A percentile compares a stretch with the other conserved stretches of the same genome.
Conservation (phyloP, 2,113 vertebrate species). For the Lophius piscatorius region DNA sequence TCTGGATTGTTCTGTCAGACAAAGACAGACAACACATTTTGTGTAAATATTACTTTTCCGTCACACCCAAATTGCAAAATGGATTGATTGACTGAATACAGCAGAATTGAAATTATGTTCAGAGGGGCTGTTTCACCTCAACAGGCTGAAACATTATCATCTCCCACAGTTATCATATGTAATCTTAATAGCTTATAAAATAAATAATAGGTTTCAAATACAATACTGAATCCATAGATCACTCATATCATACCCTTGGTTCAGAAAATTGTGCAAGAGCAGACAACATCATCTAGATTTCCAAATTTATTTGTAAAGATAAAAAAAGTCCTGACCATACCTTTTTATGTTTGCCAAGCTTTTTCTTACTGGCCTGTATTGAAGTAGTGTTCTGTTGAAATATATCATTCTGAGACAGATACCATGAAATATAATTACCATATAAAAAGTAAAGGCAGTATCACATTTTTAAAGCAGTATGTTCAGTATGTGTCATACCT, state of each 20-base stretch:
- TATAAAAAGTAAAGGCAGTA: not conserved
- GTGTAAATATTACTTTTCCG: not conserved
- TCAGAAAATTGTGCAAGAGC: too few relatives aligned
- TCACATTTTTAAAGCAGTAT: not conserved
- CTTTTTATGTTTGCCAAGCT: slow-evolving; percentile 52
- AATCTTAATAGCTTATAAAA: too few relatives aligned
- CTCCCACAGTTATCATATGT: too few relatives aligned
- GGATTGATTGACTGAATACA: not conserved
- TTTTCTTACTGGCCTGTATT: slow-evolving; percentile 31
- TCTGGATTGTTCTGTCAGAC: slow-evolving; percentile 61
- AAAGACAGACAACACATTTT: slow-evolving; percentile 11
- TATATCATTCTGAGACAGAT: slow-evolving; percentile 2
- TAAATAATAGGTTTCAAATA: too few relatives aligned
- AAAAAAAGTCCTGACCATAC: slow-evolving; percentile 26
- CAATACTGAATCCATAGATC: too few relatives aligned
- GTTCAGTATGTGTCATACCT: slow-evolving; percentile 44
- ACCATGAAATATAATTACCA: not conserved
- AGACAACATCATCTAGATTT: too few relatives aligned
- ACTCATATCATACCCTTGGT: too few relatives aligned
- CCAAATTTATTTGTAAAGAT: too few relatives aligned
- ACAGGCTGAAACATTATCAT: too few relatives aligned
- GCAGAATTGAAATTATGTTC: too few relatives aligned
- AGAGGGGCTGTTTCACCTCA: too few relatives aligned
- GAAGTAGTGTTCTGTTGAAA: slow-evolving; percentile 11
- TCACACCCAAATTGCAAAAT: not conserved